phyloP scores from a whole-genome alignment of 2,797 vertebrate genomes.

The Macropus fuliginosus region DNA sequence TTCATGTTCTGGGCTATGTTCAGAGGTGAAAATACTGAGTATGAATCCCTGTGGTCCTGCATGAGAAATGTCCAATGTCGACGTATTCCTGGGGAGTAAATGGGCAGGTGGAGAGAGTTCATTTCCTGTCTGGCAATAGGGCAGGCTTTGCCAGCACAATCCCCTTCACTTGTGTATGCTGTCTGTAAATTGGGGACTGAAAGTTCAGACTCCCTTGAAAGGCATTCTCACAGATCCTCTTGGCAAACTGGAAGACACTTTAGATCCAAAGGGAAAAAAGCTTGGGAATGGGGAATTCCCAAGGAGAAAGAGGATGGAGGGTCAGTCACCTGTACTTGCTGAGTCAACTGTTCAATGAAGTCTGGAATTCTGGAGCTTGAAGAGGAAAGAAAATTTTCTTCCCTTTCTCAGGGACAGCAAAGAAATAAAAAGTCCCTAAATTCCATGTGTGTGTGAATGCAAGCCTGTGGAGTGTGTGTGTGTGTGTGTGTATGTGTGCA shows the following conservation, averaged over 20 bases:
- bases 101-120: background rate
- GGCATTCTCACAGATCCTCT: background rate
- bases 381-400: background rate
- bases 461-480: background rate
- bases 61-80: constrained; percentile 39
- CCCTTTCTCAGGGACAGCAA: background rate
- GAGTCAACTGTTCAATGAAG: background rate
- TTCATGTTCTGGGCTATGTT: background rate
- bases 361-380: background rate
- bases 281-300: background rate
- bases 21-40: background rate
- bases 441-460: background rate
- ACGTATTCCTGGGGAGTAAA: background rate
- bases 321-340: constrained; percentile 58
- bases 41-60: constrained; percentile 2
- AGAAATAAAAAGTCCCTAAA: background rate
- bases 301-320: constrained; percentile 70
- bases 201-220: constrained; percentile 36
- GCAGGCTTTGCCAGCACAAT: background rate
- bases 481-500: constrained; percentile 9
- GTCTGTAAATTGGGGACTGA: background rate
- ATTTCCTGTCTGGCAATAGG: background rate
- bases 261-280: background rate
- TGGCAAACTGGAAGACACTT: background rate
- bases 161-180: background rate